Conservation (phyloP, 1,140 invertebrate genomes). For the Drosophila baimaii region DNA sequence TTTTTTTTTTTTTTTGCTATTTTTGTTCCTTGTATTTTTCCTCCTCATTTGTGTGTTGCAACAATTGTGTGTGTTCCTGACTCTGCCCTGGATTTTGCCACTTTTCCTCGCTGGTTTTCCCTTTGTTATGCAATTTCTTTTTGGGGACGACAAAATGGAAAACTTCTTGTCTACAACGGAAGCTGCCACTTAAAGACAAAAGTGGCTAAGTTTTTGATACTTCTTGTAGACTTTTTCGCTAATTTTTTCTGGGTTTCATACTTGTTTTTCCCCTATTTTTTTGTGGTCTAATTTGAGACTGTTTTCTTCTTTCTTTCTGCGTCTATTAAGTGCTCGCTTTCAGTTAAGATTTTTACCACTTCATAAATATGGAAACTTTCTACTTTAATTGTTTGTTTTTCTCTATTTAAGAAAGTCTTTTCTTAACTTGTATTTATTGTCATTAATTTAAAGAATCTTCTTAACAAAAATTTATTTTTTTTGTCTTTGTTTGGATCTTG, state of each 20-base stretch:
- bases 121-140: conserved; percentile 56
- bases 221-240: neutral
- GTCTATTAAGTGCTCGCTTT: neutral
- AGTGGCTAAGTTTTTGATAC: conserved; percentile 6
- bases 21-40: conserved; percentile 19
- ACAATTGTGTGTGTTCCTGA: conserved; percentile 58
- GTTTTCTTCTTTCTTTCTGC: neutral
- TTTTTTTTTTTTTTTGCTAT: conserved; percentile 2
- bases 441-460: neutral
- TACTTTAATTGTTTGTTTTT: no score
- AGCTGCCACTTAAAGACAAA: conserved; percentile 49
- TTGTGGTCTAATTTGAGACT: conserved; percentile 15
- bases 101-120: conserved; percentile 22
- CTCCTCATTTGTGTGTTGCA: conserved; percentile 37
- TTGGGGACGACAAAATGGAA: conserved; percentile 35
- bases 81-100: conserved; percentile 19
- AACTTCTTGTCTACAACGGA: conserved; percentile 51
- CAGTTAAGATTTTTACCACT: no score
- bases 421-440: neutral
- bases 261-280: neutral
- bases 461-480: neutral
- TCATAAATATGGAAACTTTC: neutral
- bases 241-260: neutral
- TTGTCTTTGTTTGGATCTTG: neutral
- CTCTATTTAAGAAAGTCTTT: rapidly evolving